Base-by-base conservation (phyloP, 1,140 invertebrate species). In the Holcopasites calliopsidis region DNA sequence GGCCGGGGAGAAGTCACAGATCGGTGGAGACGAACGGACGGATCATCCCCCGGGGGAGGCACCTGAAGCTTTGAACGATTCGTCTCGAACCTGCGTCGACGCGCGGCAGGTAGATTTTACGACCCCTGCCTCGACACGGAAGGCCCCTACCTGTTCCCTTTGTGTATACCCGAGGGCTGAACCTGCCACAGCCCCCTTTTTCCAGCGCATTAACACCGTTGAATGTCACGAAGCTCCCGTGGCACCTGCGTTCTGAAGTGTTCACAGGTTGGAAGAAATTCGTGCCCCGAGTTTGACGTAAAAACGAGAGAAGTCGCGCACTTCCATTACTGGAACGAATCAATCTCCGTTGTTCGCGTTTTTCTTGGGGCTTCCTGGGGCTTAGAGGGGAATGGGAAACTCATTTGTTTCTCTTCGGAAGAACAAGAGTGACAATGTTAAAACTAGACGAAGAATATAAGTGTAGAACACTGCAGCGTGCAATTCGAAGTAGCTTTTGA, bases 101-200 rank as follows among this genome's bases (percentile, higher is more conserved):
- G 61, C 44, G n/a, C 23, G 50, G 23, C 58, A 82, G 79, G 79
- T 82, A 78, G 58, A 75, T 60, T 31, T n/a, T 23, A 2, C 61
- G 49, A 72, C 66, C 73, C 78, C 28, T 33, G n/a, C 2, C 26
- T 23, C n/a, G 50, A 13, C 10, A 33, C 28, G 47, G 55, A 76
- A 65, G 66, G 5, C 33, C 31, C 26, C 62, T 65, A 68, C 75
- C 75, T 54, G 79, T 10, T 16, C 7, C 70, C 55, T 73, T 83
- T 83, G 49, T 75, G 5, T 47, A 40, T 75, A 57, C 26, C 50
- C 28, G 75, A 26, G 11, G 23, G n/a, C 2, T 38, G 23, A 42
- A 60, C 40, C 65, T 64, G 74, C 13, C n/a, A n/a, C n/a, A n/a
- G 16, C 26, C 18, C 61, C 58, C 44, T n/a, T 69, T 70, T 73